These are phyloP conservation scores for Sinodicranocentrus sp. DNA, from an alignment of 2,888 invertebrate genomes.

Conservation along the genomic window DNA sequence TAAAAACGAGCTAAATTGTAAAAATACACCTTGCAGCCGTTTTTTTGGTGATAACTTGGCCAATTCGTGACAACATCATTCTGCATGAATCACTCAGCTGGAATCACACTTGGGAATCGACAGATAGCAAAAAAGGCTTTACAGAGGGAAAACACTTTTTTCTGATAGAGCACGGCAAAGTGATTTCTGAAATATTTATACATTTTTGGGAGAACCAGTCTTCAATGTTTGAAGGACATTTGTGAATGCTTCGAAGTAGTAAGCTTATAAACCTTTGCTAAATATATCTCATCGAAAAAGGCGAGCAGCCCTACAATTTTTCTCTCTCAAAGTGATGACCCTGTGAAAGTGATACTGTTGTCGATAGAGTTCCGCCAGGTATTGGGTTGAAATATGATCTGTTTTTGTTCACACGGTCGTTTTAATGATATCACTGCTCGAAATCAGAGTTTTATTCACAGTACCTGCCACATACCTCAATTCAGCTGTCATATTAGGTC, in stretches of 20 bases:
- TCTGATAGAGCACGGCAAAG: not conserved
- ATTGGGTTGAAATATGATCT: conserved; percentile 48
- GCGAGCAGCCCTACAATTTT: not conserved
- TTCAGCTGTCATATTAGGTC: not conserved
- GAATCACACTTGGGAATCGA: no score
- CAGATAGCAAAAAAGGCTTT: not conserved
- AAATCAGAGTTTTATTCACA: conserved; percentile 8
- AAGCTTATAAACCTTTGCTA: no score
- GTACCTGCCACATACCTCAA: not conserved
- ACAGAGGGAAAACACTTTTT: not conserved
- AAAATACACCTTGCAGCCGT: not conserved
- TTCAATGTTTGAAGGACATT: no score
- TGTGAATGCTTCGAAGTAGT: no score
- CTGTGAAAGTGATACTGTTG: conserved; percentile 61
- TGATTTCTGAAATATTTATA: no score
- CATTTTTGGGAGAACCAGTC: no score
- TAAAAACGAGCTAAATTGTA: conserved; percentile 40
- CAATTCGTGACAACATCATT: conserved; percentile 36
- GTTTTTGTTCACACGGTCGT: conserved; percentile 57
- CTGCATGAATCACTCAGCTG: no score
- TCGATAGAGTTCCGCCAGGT: conserved; percentile 35
- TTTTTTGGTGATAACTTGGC: conserved; percentile 30
- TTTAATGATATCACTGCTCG: conserved; percentile 50
- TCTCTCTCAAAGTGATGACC: conserved; percentile 35
- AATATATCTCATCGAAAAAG: not conserved